Evolutionary conservation across 2,888 invertebrate genomes (phyloP).

Genomic region (Pantelozetes paolii): DNA sequence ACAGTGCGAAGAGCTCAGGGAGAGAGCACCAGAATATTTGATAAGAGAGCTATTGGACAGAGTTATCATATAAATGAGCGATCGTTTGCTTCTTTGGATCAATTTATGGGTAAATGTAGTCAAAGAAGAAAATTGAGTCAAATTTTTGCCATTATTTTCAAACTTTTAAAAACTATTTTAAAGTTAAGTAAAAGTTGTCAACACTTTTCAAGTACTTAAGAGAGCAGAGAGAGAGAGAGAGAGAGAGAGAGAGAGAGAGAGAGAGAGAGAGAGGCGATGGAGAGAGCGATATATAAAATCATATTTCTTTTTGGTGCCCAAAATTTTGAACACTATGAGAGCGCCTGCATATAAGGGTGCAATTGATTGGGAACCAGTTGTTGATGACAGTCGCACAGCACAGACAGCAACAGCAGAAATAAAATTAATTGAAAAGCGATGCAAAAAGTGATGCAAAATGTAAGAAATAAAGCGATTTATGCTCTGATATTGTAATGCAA

Average conservation of each 20-base stretch:
- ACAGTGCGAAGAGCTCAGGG: background rate
- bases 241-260: slow-evolving; percentile 13
- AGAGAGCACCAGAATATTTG: background rate
- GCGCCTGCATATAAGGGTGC: background rate
- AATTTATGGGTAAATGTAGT: background rate
- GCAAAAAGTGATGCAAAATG: slow-evolving; percentile 14
- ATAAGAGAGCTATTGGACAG: background rate
- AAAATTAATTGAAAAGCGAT: slow-evolving; percentile 35
- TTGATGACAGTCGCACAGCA: slow-evolving; percentile 1
- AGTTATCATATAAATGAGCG: background rate
- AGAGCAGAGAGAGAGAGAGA: background rate
- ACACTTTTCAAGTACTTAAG: background rate
- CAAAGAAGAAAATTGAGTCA: background rate
- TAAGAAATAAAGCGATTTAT: background rate
- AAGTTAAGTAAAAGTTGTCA: background rate
- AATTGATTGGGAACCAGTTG: slow-evolving; percentile 33
- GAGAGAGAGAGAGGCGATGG: background rate
- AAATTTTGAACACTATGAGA: background rate
- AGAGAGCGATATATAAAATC: background rate
- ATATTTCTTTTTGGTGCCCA: background rate
- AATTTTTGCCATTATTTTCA: background rate
- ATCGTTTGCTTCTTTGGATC: background rate
- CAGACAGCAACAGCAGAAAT: background rate
- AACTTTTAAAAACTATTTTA: background rate
- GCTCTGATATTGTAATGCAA: background rate